Evolutionary conservation across 2,797 vertebrate genomes (phyloP).

Genomic region (Xiphorhynchus erythropygius): DNA sequence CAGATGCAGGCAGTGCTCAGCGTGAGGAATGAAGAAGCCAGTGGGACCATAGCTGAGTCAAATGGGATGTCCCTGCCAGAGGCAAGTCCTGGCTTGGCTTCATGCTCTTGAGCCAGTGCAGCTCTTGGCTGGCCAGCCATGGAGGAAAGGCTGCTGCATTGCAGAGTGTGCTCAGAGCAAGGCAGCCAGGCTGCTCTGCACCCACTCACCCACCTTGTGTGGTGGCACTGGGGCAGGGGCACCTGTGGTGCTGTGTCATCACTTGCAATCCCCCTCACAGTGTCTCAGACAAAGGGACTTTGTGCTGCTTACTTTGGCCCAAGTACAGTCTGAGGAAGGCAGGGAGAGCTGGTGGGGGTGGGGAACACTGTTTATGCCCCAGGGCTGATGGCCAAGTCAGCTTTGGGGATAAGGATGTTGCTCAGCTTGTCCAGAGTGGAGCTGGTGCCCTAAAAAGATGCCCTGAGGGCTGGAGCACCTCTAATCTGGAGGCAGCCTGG

Average conservation of each 20-base stretch:
- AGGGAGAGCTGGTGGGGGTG: accelerated
- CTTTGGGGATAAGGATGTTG: not conserved
- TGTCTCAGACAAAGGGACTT: not conserved
- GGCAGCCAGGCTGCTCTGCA: not conserved
- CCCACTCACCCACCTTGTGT: not conserved
- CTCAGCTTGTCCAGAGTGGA: not conserved
- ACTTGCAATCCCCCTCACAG: not conserved
- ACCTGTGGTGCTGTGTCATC: not conserved
- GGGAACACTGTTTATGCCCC: not conserved
- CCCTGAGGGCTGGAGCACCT: not conserved
- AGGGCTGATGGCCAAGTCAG: not conserved
- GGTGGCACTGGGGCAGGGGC: not conserved
- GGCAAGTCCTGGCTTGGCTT: not conserved
- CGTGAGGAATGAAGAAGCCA: not conserved
- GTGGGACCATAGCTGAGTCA: not conserved
- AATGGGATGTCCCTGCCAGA: not conserved
- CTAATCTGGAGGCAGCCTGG: not conserved
- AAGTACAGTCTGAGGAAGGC: not conserved
- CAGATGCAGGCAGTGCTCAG: not conserved
- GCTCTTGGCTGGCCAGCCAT: not conserved
- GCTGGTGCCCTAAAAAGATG: not conserved
- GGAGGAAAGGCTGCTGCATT: not conserved
- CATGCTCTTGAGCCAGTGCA: not conserved
- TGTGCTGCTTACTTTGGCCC: not conserved
- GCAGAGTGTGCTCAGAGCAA: not conserved